Evolutionary conservation across 2,797 vertebrate species (phyloP), one percentile per base, ranked within the genome.

Genomic region (Myiothlypis coronata): DNA sequence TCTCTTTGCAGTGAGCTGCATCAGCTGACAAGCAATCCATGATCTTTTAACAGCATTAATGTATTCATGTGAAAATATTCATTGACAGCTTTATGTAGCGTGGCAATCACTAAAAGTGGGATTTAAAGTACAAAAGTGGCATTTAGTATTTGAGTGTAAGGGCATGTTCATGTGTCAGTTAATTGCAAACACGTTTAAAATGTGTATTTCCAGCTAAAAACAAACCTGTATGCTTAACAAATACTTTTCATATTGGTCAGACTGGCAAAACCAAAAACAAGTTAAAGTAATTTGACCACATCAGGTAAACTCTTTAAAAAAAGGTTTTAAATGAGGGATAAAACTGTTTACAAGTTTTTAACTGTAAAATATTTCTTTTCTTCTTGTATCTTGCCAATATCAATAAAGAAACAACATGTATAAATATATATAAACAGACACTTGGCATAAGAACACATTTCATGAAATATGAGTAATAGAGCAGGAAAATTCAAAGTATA

Each of bases 11-110:
- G 98, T 63, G 86, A 98, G 97, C 97, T 97, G 97, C 90, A 95
- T 93, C 98, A 97, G 97, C 97, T 97, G 80, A 98, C 97, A 92
- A 97, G 83, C 84, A 93, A 97, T 85, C 94, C 97, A 94, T 50
- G 87, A 95, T 94, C 97, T 98, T 98, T 98, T 98, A 98, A 98
- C 97, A 93, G 97, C 94, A 97, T 96, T 96, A 98, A 98, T 94
- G 94, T 97, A 89, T 94, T 97, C 88, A 92, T 47, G 59, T 77
- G 93, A 96, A 98, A 97, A 96, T 85, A 96, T 97, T 97, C 97
- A 96, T 65, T 97, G 98, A 98, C 97, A 98, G 98, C 95, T 98
- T 97, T 96, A 97, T 37, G 83, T 95, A 91, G 90, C 60, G 0
- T 67, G 69, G 71, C 89, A 80, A 79, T 94, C 89, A 74, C 92